phyloP scores from a whole-genome alignment of 2,888 invertebrate species.

The Abrostola triplasia region DNA sequence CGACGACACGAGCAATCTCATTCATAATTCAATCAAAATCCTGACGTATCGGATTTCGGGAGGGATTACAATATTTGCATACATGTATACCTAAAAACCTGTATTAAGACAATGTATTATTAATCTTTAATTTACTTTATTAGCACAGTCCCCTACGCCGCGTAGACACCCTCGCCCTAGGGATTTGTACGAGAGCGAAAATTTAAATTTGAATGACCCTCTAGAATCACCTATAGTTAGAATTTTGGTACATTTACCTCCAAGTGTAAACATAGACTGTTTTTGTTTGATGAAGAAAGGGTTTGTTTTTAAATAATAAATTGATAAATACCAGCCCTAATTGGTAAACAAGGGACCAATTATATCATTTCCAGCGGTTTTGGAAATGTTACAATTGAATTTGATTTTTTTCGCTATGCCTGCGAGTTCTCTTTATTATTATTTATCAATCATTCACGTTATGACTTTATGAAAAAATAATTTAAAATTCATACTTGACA shows the following conservation, averaged over 20 bases:
- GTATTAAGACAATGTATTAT: slow-evolving; percentile 87
- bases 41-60: slow-evolving; percentile 31
- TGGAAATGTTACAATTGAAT: slow-evolving; percentile 6
- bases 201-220: slow-evolving; percentile 87
- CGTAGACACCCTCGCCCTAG: slow-evolving; percentile 74
- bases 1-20: slow-evolving; percentile 13
- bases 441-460: too few species aligned
- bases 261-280: slow-evolving; percentile 42
- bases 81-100: slow-evolving; percentile 77
- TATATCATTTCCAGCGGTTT: slow-evolving; percentile 14
- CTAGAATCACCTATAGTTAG: slow-evolving; percentile 71
- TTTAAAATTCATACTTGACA: not conserved
- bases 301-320: slow-evolving; percentile 45
- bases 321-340: slow-evolving; percentile 37
- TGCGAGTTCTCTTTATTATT: too few species aligned
- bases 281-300: slow-evolving; percentile 53
- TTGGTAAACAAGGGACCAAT: slow-evolving; percentile 43
- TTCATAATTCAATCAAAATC: slow-evolving; percentile 41
- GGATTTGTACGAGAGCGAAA: slow-evolving; percentile 82
- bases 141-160: slow-evolving; percentile 79
- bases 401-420: not conserved
- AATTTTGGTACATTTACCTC: slow-evolving; percentile 67
- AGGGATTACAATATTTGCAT: slow-evolving; percentile 74
- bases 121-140: slow-evolving; percentile 89
- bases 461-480: not conserved